These are phyloP conservation scores for Odontocolon sp. DNA, from an alignment of 2,888 invertebrate genomes.

Conservation along the genomic window DNA sequence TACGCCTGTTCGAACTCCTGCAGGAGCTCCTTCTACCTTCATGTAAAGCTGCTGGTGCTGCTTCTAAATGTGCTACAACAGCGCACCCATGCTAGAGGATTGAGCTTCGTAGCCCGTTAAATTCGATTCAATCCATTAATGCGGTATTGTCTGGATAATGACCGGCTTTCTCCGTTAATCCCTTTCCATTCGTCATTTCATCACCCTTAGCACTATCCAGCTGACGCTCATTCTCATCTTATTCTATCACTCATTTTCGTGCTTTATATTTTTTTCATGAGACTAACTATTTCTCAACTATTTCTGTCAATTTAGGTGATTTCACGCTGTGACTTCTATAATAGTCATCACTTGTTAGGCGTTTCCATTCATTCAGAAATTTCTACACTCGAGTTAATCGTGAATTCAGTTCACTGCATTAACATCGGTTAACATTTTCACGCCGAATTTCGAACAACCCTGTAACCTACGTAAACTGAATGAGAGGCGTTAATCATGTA, in stretches of 20 bases:
- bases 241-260: background rate
- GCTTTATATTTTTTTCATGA: background rate
- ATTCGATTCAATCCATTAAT: slow-evolving; percentile 79
- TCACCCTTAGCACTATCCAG: slow-evolving; percentile 22
- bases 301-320: slow-evolving; percentile 21
- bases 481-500: too few species aligned
- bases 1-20: too few species aligned
- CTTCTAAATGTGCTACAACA: slow-evolving; percentile 19
- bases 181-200: slow-evolving; percentile 13
- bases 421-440: too few species aligned
- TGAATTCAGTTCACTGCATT: too few species aligned
- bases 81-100: slow-evolving; percentile 42
- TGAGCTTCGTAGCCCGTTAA: slow-evolving; percentile 72
- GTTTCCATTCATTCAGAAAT: too few species aligned
- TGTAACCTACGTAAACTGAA: too few species aligned
- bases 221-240: slow-evolving; percentile 69
- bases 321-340: too few species aligned
- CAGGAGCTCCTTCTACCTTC: slow-evolving; percentile 11
- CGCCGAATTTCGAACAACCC: too few species aligned
- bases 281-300: background rate
- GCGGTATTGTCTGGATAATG: slow-evolving; percentile 77
- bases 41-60: slow-evolving; percentile 7
- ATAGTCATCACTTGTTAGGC: too few species aligned
- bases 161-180: slow-evolving; percentile 58
- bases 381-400: too few species aligned